Evolutionary conservation across 1,140 invertebrate species (phyloP), one percentile per base, ranked within the genome.

Genomic region (Drosophila ficusphila): DNA sequence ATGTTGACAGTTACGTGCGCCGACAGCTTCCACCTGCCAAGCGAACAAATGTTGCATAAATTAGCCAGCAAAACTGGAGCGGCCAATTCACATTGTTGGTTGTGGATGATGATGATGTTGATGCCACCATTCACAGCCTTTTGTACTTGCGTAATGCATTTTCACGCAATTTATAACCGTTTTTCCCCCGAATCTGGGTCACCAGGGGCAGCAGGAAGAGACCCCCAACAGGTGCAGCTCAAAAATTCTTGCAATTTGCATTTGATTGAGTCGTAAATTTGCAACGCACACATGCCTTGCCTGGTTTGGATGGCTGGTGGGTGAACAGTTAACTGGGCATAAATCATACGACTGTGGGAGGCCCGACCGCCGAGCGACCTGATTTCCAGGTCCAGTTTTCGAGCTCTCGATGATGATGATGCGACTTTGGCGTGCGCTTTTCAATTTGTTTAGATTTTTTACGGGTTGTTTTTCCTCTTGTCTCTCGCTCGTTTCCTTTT

Each of bases 191-290:
- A 42, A 60, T 23, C 51, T 52, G 47, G 69, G 69, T 54, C 57
- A 73, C 21, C 44, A 18, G 42, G 16, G 36, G 51, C 39, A 36
- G 25, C 76, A 69, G 52, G 21, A 44, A 25, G 25, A 44, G 41
- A 58, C n/a, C 69, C 73, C 16, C 46, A 31, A 9, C 33, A 88
- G 81, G 81, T 73, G 79, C 34, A 41, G 33, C 71, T 76, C 54
- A 44, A 62, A 79, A 69, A 81, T 77, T 69, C 47, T 62, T 60
- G 68, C 67, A 70, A 79, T 85, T 85, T 85, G 81, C 81, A 86
- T 85, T 86, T 85, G 81, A 85, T 85, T 85, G 81, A 85, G 81
- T 86, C 81, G 81, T 81, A 86, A 85, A 85, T 85, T 79, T 85
- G 81, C 81, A 62, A 85, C 68, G 81, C 81, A 85, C 70, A 70